Conservation (phyloP, 1,140 invertebrate species). For the Drosophila prosaltans region DNA sequence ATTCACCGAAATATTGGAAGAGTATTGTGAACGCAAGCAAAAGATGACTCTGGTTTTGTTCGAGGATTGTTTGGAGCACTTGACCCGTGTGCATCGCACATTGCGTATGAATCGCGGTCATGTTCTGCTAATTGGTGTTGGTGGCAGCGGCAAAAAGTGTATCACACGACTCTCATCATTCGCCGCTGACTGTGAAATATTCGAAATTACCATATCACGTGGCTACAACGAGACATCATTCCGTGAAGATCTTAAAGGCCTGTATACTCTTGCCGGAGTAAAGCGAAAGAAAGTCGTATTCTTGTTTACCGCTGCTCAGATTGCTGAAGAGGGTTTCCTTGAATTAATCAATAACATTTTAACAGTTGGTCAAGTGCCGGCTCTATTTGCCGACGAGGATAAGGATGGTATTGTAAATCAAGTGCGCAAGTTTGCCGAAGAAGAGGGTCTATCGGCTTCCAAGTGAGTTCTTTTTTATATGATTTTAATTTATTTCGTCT, state of each 20-base stretch:
- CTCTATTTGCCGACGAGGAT: slow-evolving; percentile 93
- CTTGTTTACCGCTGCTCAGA: slow-evolving; percentile 92
- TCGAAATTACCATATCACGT: slow-evolving; percentile 91
- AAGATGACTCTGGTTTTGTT: slow-evolving; percentile 93
- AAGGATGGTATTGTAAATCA: slow-evolving; percentile 90
- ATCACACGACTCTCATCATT: slow-evolving; percentile 89
- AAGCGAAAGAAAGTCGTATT: slow-evolving; percentile 92
- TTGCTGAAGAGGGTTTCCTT: slow-evolving; percentile 91
- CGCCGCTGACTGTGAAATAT: slow-evolving; percentile 90
- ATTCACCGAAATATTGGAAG: slow-evolving; percentile 94
- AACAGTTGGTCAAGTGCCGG: slow-evolving; percentile 92
- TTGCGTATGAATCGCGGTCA: slow-evolving; percentile 93
- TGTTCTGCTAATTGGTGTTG: slow-evolving; percentile 92
- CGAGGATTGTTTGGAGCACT: slow-evolving; percentile 94
- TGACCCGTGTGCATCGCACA: slow-evolving; percentile 92
- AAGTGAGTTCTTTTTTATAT: slow-evolving; percentile 84
- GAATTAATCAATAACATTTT: slow-evolving; percentile 96
- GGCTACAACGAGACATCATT: slow-evolving; percentile 93
- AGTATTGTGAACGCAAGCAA: slow-evolving; percentile 89
- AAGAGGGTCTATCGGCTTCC: slow-evolving; percentile 87
- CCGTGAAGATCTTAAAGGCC: slow-evolving; percentile 92
- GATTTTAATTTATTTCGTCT: neutral
- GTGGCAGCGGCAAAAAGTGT: slow-evolving; percentile 92
- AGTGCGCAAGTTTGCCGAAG: slow-evolving; percentile 87
- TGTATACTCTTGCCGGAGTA: slow-evolving; percentile 89